Base-by-base conservation (phyloP, 2,888 invertebrate genomes). In the Platycheirus rosarum region DNA sequence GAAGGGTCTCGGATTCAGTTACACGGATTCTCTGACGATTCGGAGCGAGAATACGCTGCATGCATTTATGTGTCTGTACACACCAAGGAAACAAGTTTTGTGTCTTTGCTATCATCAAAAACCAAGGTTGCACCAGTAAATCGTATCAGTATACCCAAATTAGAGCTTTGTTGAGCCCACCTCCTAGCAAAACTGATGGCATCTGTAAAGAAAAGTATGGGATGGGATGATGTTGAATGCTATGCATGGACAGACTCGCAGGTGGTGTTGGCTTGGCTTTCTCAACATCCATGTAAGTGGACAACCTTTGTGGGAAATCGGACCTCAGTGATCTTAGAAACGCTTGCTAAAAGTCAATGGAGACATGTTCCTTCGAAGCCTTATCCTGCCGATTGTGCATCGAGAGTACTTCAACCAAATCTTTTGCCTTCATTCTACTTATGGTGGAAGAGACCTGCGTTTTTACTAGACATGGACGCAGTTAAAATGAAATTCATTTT, bases 11-110 rank as follows among this genome's bases (percentile, higher is more conserved):
- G 18, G 2, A 44, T 0, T 29, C 18, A 46, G 13, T 20, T 62
- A n/a, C 62, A 62, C 7, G 60, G 60, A 1, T 60, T 44, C n/a
- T 60, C 44, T 8, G 60, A 62, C 26, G 42, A 40, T 23, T 44
- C 44, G 6, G 42, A 60, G 11, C 60, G 60, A 16, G 60, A 16
- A 29, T 60, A 60, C 14, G 57, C 57, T 14, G 60, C 60, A 26
- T 60, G 60, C 4, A 29, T 60, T 60, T 42, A 44, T 29, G 7
- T 60, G 11, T 60, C 42, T 11, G 60, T 60, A 26, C 1, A 16
- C n/a, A 8, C 13, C 5, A 11, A 44, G n/a, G 29, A 6, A 1
- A 44, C 42, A 29, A 16, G 16, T 14, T 4, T 16, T 29, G 29
- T 44, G 14, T 60, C 26, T 29, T 29, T 42, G 1, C 60, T 60